Conservation (phyloP, 2,113 vertebrate genomes). For the Cichladusa arquata region DNA sequence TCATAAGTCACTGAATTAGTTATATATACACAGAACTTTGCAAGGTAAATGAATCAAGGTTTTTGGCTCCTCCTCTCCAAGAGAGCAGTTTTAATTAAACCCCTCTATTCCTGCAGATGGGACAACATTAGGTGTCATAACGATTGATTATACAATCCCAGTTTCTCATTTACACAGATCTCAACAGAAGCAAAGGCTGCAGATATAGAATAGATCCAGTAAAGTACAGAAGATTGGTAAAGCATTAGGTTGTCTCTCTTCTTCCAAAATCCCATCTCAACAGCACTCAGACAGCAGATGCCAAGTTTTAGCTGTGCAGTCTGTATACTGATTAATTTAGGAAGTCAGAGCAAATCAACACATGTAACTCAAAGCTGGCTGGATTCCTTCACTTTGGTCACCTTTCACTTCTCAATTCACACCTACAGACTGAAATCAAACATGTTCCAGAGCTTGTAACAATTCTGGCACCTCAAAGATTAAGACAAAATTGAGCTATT, state of each 20-base stretch:
- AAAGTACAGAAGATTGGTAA: constrained; percentile 35
- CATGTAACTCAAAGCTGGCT: background rate
- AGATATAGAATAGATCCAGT: background rate
- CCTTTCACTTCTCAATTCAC: background rate
- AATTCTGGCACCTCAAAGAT: background rate
- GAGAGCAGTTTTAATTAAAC: background rate
- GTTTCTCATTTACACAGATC: background rate
- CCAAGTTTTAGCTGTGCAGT: constrained; percentile 36
- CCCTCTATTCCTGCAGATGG: background rate
- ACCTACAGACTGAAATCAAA: background rate
- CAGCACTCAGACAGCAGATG: constrained; percentile 34
- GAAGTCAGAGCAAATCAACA: background rate
- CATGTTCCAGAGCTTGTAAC: background rate
- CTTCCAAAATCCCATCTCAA: constrained; percentile 36
- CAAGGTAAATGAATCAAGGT: background rate
- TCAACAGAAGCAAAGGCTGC: background rate
- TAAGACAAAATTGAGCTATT: background rate
- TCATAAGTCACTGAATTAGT: background rate
- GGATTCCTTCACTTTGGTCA: background rate
- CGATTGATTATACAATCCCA: background rate
- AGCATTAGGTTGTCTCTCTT: constrained; percentile 40
- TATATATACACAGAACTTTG: background rate
- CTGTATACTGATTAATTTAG: background rate
- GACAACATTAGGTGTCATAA: background rate
- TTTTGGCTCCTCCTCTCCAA: background rate